Percentiles rank a stretch among this genome's conserved stretches.
Conservation (phyloP, 37 sponge, comb jelly and placozoan genomes). For the Chondrosia reniformis region DNA sequence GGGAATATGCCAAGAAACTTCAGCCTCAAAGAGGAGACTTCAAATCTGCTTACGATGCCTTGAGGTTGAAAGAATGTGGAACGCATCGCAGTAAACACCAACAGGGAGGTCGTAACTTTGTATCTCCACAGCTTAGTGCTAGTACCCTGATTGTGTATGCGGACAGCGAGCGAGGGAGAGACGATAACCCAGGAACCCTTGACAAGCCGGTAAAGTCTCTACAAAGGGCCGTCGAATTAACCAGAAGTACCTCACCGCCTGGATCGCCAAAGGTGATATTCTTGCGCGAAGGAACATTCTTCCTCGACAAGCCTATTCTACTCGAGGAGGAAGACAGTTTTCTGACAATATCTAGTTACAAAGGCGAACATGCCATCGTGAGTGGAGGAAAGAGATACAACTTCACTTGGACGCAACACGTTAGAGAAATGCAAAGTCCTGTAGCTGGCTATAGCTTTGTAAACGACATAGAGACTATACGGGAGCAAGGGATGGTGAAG, state of each 20-base stretch:
- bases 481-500: not conserved
- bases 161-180: constrained; percentile 44
- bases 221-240: constrained; percentile 16
- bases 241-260: not conserved
- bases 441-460: not conserved
- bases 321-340: constrained; percentile 46
- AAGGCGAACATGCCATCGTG: constrained; percentile 23
- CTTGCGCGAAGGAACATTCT: constrained; percentile 45
- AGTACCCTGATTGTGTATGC: constrained; percentile 19
- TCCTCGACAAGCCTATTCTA: constrained; percentile 32
- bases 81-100: not conserved
- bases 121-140: not conserved
- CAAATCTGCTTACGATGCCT: constrained; percentile 40
- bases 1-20: constrained; percentile 53
- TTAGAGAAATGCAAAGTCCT: not conserved
- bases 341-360: constrained; percentile 25
- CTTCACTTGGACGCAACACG: constrained; percentile 30
- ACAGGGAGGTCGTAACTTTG: not conserved
- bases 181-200: constrained; percentile 46
- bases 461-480: not conserved
- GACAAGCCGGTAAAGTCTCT: constrained; percentile 36
- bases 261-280: constrained; percentile 12
- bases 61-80: constrained; percentile 37
- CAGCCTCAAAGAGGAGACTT: constrained; percentile 35
- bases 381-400: constrained; percentile 48